Evolutionary conservation across 2,888 invertebrate species (phyloP), one percentile per base, ranked within the genome.

Genomic region (Baccha elongata): DNA sequence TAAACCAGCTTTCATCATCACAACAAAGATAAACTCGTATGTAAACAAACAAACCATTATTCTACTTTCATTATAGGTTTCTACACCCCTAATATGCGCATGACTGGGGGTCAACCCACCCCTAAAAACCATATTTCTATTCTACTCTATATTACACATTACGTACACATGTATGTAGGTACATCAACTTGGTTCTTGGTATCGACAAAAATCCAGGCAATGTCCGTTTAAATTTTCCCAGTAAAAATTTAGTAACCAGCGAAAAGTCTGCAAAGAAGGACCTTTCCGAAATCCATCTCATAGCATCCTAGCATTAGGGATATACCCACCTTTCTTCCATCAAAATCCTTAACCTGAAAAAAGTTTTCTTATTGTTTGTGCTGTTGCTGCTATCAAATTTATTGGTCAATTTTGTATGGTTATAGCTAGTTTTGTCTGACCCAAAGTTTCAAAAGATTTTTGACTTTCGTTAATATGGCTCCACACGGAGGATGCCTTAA

Each of bases 1-100:
- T 21, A 3, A n/a, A 26, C 7, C 0, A 15, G 17, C 15, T 32
- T 44, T 44, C n/a, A 35, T 29, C 44, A 60, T 60, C 60, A 32
- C 7, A 29, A 60, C 60, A 44, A 29, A 44, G 44, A 60, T 29
- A 60, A 19, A 17, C 5, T 46, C 8, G 40, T 40, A 60, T 17
- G 64, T 65, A 64, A 69, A 75, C 52, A 80, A 81, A 80, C 64
- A 69, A 69, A 58, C 26, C 60, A 32, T 75, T 58, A 60, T 73
- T 74, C 42, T 53, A 37, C 35, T 50, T 71, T 13, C 64, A 35
- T 58, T 29, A 37, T 13, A 11, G 1, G 6, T 13, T 40, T 8
- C 32, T 10, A 15, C 10, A 7, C 21, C 3, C 15, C 5, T 15
- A n/a, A n/a, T n/a, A n/a, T 60, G 53, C 81, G 81, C 81, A 81